phyloP scores from a whole-genome alignment of 1,140 invertebrate genomes.

The Drusus annulatus region DNA sequence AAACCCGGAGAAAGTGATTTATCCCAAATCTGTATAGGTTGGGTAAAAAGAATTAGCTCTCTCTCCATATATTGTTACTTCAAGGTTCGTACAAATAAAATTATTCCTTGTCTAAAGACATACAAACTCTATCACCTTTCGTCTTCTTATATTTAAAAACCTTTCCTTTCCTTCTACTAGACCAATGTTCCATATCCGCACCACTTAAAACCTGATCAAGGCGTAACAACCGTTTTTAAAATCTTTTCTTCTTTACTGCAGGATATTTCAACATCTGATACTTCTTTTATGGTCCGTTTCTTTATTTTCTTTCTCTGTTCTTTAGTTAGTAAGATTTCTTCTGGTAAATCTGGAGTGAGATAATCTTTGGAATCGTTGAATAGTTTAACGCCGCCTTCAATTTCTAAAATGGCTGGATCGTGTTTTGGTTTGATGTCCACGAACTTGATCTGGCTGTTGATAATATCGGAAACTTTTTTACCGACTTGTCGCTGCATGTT shows the following conservation, averaged over 20 bases:
- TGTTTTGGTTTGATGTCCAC: conserved; percentile 35
- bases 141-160: conserved; percentile 49
- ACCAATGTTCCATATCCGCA: conserved; percentile 48
- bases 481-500: conserved; percentile 53
- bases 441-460: conserved; percentile 46
- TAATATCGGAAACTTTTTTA: conserved; percentile 54
- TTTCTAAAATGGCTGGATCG: not conserved
- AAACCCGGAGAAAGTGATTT: too few species aligned
- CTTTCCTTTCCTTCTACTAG: conserved; percentile 52
- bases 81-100: too few species aligned
- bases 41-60: too few species aligned
- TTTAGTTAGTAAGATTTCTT: conserved; percentile 33
- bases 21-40: too few species aligned
- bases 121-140: not conserved
- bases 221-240: conserved; percentile 30
- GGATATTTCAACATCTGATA: not conserved
- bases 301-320: conserved; percentile 50
- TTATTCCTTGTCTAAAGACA: too few species aligned
- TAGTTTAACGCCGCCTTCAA: conserved; percentile 49
- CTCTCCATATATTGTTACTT: too few species aligned
- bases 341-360: conserved; percentile 38
- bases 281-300: conserved; percentile 42
- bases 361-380: conserved; percentile 49
- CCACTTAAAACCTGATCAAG: conserved; percentile 41
- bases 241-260: conserved; percentile 32